phyloP scores from a whole-genome alignment of 2,797 vertebrate species.

The Gymnocypris eckloni region DNA sequence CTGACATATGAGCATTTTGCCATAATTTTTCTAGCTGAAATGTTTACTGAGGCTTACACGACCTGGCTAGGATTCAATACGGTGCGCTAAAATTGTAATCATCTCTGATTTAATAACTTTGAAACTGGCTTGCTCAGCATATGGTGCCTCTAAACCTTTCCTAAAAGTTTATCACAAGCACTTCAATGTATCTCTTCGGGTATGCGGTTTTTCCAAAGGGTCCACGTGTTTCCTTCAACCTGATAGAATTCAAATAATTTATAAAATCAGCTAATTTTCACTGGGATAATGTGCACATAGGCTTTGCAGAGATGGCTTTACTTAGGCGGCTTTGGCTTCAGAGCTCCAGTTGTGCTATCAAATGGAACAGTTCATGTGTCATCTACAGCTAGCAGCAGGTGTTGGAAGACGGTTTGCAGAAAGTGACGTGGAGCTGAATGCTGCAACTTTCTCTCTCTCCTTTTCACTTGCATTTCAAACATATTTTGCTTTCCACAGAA shows the following conservation, averaged over 20 bases:
- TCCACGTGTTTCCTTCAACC: conserved; percentile 11
- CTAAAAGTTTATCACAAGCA: conserved; percentile 57
- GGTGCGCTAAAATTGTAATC: conserved; percentile 67
- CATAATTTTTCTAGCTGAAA: conserved; percentile 65
- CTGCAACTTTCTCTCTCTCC: conserved; percentile 24
- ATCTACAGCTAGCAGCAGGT: conserved; percentile 65
- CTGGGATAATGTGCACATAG: conserved; percentile 40
- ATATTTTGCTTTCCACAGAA: conserved; percentile 24
- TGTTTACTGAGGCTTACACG: conserved; percentile 65
- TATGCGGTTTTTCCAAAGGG: conserved; percentile 4
- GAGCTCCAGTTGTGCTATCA: conserved; percentile 65
- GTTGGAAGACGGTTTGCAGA: conserved; percentile 59
- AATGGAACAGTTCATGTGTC: conserved; percentile 63
- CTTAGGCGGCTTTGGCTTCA: conserved; percentile 60
- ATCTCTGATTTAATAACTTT: conserved; percentile 75
- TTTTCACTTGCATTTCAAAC: conserved; percentile 13
- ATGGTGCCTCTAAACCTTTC: conserved; percentile 58
- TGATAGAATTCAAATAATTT: conserved; percentile 62
- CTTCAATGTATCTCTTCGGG: conserved; percentile 52
- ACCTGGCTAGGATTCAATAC: conserved; percentile 64
- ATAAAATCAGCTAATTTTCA: conserved; percentile 72
- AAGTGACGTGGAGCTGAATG: conserved; percentile 64
- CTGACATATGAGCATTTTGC: conserved; percentile 65
- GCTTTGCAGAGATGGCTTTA: conserved; percentile 66
- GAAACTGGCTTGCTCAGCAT: conserved; percentile 71